Evolutionary conservation across 1,140 invertebrate genomes (phyloP).

Genomic region (Atopsyche davidsoni): DNA sequence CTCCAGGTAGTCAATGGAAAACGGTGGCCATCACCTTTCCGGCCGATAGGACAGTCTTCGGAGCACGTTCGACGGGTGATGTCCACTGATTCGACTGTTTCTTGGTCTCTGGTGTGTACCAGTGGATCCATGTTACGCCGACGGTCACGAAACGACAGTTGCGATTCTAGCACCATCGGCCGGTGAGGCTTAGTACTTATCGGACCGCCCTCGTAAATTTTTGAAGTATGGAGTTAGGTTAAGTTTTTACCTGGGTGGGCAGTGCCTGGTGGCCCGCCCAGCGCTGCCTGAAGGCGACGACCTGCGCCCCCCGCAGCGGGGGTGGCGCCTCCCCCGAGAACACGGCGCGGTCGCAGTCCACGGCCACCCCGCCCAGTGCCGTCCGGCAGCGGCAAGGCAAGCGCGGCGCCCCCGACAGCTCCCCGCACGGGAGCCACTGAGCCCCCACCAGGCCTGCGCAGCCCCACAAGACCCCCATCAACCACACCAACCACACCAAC

Average conservation of each 20-base stretch:
- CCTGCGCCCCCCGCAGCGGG: slow-evolving; percentile 65
- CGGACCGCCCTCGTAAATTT: too few species aligned
- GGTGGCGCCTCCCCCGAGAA: slow-evolving; percentile 69
- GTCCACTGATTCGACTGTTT: too few species aligned
- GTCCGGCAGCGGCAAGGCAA: slow-evolving; percentile 57
- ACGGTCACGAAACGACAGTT: too few species aligned
- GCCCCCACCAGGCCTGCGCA: background rate
- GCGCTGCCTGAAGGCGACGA: slow-evolving; percentile 69
- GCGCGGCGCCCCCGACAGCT: slow-evolving; percentile 56
- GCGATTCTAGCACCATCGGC: too few species aligned
- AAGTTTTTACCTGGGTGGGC: slow-evolving; percentile 58
- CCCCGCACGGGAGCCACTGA: slow-evolving; percentile 56
- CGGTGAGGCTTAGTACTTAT: too few species aligned
- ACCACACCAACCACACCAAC: background rate
- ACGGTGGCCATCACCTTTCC: too few species aligned
- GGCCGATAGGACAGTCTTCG: too few species aligned
- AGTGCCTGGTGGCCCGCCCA: slow-evolving; percentile 72
- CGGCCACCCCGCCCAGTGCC: slow-evolving; percentile 47
- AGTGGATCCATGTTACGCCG: too few species aligned
- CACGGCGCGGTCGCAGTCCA: slow-evolving; percentile 80
- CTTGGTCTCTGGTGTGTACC: too few species aligned
- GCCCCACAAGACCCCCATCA: slow-evolving; percentile 4
- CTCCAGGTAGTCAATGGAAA: too few species aligned
- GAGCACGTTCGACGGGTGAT: too few species aligned
- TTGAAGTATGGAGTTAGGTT: too few species aligned